Conservation (phyloP, 2,888 invertebrate genomes). For the Dicyrtoma fusca region DNA sequence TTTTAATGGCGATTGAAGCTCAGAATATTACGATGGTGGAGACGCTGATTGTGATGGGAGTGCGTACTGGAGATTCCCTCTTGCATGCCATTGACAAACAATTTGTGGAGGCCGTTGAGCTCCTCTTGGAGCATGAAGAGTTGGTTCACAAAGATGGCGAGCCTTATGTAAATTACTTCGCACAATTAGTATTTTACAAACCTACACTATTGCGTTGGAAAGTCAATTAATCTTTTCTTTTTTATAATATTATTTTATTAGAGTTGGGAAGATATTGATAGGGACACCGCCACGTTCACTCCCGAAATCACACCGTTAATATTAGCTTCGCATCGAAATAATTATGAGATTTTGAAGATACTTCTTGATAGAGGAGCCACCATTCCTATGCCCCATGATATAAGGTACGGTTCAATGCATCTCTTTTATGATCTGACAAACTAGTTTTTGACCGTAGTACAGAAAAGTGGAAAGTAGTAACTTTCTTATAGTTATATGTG, state of each 20-base stretch:
- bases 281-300: constrained; percentile 82
- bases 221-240: too few relatives aligned
- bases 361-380: constrained; percentile 90
- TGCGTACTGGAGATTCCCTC: constrained; percentile 75
- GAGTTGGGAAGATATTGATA: constrained; percentile 86
- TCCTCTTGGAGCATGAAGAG: constrained; percentile 88
- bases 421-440: too few relatives aligned
- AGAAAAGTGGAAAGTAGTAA: too few relatives aligned
- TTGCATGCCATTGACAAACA: constrained; percentile 97
- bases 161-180: constrained; percentile 70
- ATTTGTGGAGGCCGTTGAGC: constrained; percentile 96
- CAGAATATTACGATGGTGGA: constrained; percentile 93
- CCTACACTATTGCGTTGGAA: neutral
- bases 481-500: neutral
- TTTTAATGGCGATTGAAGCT: constrained; percentile 95
- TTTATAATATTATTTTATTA: constrained; percentile 57
- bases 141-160: constrained; percentile 73
- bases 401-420: constrained; percentile 9
- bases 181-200: neutral
- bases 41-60: constrained; percentile 76
- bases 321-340: constrained; percentile 92
- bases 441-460: too few relatives aligned
- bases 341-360: constrained; percentile 95
- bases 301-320: constrained; percentile 94
- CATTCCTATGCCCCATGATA: constrained; percentile 72